Evolutionary conservation across 1,140 invertebrate species (phyloP), one percentile per base, ranked within the genome.

Genomic region (Pristionchus pacificus): DNA sequence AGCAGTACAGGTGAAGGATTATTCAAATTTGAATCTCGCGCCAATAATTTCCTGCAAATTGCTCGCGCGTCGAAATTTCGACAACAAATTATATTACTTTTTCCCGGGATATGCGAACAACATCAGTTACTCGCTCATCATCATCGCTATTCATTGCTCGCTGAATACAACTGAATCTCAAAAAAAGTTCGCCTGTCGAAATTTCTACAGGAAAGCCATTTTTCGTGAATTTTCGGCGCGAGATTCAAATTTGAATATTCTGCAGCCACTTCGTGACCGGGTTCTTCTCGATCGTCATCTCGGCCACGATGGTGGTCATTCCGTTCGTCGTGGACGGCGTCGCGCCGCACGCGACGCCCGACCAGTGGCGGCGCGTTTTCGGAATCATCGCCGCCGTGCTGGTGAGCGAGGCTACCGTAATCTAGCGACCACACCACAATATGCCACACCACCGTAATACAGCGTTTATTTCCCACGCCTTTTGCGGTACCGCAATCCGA

Each of bases 301-400:
- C 19, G 28, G 65, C 62, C 62, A 67, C 62, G 2, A 77, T 79
- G 58, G 57, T 78, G 3, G 15, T 78, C 15, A 60, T 78, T 38
- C 77, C 77, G 6, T 70, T 78, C 65, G 24, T 80, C 25, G 77
- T 78, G 14, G 19, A 24, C 3, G 31, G 32, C 27, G 25, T 78
- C 14, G 67, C 78, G 1, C 77, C 77, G 2, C 49, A 78, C 31
- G 80, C 80, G 57, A 78, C 77, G 15, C 70, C 72, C 31, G 33
- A 13, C n/a, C 33, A 78, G 31, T 78, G 77, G 77, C 57, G 68
- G 58, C 25, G 71, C 30, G 74, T 78, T 19, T 78, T 78, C 60
- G 30, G 77, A 25, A 28, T 70, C 58, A 65, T 74, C 24, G 70
- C 70, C 24, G 70, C 31, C 0, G 29, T 65, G 28, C 28, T 65